Evolutionary conservation across 2,888 invertebrate genomes (phyloP), one percentile per base, ranked within the genome.

Genomic region (Gandaritis pyraliata): DNA sequence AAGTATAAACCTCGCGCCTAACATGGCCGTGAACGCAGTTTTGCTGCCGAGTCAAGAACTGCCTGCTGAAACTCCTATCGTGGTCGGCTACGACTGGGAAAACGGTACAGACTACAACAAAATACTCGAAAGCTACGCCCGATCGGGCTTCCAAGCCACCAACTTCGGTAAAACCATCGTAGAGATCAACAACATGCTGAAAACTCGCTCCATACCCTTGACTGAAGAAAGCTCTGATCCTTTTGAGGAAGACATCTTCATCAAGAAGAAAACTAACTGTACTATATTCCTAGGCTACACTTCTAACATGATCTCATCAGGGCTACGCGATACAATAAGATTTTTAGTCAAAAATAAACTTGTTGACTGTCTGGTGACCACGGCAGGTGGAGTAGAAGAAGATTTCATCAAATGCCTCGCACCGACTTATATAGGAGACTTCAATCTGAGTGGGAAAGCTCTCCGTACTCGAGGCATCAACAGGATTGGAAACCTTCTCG

Each of bases 391-490:
- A 0, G 94, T 99, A 0, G 99, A 99, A 86, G 99, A 99, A 88
- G 99, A 99, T 90, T 95, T 99, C 48, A 99, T 99, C 46, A 99
- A 99, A 93, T 99, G 99, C 82, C 92, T 99, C 57, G 98, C 97
- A 1, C 97, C 98, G 0, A 99, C 99, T 0, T 98, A 95, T 75
- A 83, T 99, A 53, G 99, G 99, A 0, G 97, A 98, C 77, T 99
- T 99, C 81, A 92, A 95, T 77, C 91, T 98, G 56, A 94, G 95
- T 71, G 99, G 98, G 0, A 95, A 94, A 84, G 89, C 93, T 50
- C 92, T 99, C 15, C 93, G 99, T 55, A 95, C 96, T 12, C 94
- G 95, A 55, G 99, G 98, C 5, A 95, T 98, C 55, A 98, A 98
- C 85, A 91, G 97, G 68, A 97, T 96, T 64, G 93, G 93, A 0